A percentile compares a stretch with the other conserved stretches of the same genome.
These are phyloP conservation scores for Drosophila meridionalis DNA, from an alignment of 2,888 invertebrate genomes.

Conservation along the genomic window DNA sequence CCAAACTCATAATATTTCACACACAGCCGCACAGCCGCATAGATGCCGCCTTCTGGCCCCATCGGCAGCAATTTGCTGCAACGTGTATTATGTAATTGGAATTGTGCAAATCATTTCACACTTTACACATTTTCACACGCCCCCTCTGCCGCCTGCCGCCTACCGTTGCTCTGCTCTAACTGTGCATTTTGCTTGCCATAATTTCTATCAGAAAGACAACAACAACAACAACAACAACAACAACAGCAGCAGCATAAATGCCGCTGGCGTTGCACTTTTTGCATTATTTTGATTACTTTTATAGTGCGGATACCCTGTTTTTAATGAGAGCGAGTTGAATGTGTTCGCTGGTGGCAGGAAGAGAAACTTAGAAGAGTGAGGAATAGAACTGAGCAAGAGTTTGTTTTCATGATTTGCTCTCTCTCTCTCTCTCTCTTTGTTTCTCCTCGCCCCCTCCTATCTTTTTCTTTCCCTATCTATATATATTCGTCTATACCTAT, in stretches of 20 bases:
- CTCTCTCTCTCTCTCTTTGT: not conserved
- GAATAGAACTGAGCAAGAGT: not conserved
- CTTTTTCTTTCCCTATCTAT: not conserved
- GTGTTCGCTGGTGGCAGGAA: not conserved
- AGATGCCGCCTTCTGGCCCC: not conserved
- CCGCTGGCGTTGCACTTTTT: constrained; percentile 40
- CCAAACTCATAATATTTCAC: not conserved
- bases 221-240: not conserved
- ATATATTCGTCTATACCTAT: not conserved
- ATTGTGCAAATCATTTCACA: constrained; percentile 63
- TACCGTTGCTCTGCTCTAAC: not conserved
- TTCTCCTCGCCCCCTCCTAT: too few relatives aligned
- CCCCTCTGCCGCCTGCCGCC: not conserved
- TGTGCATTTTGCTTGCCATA: constrained; percentile 9
- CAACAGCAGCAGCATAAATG: constrained; percentile 11
- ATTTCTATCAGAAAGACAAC: constrained; percentile 1
- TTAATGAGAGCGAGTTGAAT: not conserved
- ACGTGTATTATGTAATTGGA: constrained; percentile 56
- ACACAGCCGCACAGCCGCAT: not conserved
- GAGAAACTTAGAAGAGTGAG: too few relatives aligned
- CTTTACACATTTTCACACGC: constrained; percentile 13
- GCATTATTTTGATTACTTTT: constrained; percentile 5
- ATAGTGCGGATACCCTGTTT: not conserved
- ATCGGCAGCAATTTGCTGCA: constrained; percentile 5
- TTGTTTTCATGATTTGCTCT: not conserved